Evolutionary conservation across 2,888 invertebrate genomes (phyloP).

Genomic region (Acanthosepion pharaonis): DNA sequence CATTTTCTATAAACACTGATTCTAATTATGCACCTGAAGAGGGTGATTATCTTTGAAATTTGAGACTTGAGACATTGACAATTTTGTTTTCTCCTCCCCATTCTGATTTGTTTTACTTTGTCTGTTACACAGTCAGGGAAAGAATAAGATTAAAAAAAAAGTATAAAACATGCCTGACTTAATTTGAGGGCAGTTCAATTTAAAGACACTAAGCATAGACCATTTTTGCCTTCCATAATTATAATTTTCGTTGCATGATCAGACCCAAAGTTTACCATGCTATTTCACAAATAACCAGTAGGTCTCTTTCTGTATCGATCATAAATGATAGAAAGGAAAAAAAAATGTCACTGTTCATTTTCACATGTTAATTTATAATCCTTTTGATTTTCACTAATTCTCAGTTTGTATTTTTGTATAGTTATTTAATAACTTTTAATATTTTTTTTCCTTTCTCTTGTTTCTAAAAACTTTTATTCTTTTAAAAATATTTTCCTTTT

Average conservation of each 20-base stretch:
- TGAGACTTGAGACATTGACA: not conserved
- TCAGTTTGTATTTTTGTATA: not conserved
- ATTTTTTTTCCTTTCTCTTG: not conserved
- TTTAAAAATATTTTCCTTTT: not conserved
- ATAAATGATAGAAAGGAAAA: not conserved
- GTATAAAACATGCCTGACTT: not conserved
- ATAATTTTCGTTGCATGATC: not conserved
- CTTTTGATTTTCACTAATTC: not conserved
- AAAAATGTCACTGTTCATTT: not conserved
- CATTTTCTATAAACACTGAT: slow-evolving; percentile 33
- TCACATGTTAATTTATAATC: not conserved
- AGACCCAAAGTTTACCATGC: not conserved
- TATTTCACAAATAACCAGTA: not conserved
- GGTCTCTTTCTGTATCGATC: not conserved
- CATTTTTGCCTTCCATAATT: not conserved
- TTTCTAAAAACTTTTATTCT: not conserved
- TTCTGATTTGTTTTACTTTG: not conserved
- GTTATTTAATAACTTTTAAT: not conserved
- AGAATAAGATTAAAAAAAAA: too few species aligned
- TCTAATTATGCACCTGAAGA: not conserved
- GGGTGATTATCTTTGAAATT: slow-evolving; percentile 20
- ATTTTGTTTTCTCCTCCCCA: not conserved
- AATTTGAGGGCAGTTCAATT: slow-evolving; percentile 8
- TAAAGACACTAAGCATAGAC: not conserved
- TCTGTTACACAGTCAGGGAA: not conserved